Conservation (phyloP, 2,797 vertebrate genomes). For the Macropus fuliginosus region DNA sequence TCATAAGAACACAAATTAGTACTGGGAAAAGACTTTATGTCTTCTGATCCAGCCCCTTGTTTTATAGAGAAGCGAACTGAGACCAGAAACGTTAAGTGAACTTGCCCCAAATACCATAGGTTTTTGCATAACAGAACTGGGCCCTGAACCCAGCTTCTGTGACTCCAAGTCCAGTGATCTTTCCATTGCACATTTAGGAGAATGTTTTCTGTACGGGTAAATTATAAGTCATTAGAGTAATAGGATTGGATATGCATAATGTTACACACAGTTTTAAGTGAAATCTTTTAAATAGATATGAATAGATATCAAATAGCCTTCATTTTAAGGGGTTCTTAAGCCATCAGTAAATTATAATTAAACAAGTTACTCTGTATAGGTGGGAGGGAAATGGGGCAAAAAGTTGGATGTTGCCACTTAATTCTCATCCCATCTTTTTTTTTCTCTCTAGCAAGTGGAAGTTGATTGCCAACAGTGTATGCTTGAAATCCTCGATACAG, state of each 20-base stretch:
- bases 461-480: slow-evolving; percentile 99
- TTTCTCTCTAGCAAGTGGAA: slow-evolving; percentile 94
- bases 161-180: not conserved
- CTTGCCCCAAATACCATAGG: not conserved
- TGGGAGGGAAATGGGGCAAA: slow-evolving; percentile 4
- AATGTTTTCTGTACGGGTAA: not conserved
- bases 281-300: not conserved
- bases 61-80: not conserved
- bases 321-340: not conserved
- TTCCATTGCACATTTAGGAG: not conserved
- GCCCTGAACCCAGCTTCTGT: not conserved
- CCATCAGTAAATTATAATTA: slow-evolving; percentile 21
- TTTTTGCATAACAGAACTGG: not conserved
- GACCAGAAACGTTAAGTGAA: not conserved
- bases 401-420: slow-evolving; percentile 44
- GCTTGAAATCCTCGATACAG: slow-evolving; percentile 99
- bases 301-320: not conserved
- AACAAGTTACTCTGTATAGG: slow-evolving; percentile 9
- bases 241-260: slow-evolving; percentile 49
- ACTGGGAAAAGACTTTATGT: not conserved
- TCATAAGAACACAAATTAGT: not conserved
- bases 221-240: slow-evolving; percentile 38
- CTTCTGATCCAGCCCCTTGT: not conserved
- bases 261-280: slow-evolving; percentile 36
- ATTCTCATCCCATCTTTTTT: not conserved